phyloP scores from a whole-genome alignment of 2,888 invertebrate species.

The Eubasilissa splendida region DNA sequence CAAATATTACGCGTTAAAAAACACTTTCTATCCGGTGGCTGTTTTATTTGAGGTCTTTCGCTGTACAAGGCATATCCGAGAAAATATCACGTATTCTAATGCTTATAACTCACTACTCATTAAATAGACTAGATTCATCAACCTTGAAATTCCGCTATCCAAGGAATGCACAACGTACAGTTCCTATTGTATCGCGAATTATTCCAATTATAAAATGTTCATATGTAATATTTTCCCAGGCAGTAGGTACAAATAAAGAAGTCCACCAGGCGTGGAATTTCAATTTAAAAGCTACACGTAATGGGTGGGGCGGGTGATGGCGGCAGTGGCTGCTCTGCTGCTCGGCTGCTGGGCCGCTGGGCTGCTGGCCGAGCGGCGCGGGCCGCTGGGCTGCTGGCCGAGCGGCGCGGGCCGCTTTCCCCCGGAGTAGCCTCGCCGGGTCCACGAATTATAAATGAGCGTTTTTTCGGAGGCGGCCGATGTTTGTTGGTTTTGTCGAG shows the following conservation, averaged over 20 bases:
- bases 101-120: too few relatives aligned
- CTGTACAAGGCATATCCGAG: too few relatives aligned
- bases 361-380: neutral
- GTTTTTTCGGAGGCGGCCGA: neutral
- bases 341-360: neutral
- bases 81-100: too few relatives aligned
- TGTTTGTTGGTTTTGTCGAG: neutral
- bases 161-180: too few relatives aligned
- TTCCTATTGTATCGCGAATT: conserved; percentile 15
- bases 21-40: too few relatives aligned
- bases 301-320: conserved; percentile 61
- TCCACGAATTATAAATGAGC: neutral
- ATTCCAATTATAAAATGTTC: conserved; percentile 3
- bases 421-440: neutral
- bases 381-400: neutral
- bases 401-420: neutral
- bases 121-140: too few relatives aligned
- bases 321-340: neutral
- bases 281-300: conserved; percentile 71
- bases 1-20: too few relatives aligned
- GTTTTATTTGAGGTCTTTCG: too few relatives aligned
- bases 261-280: conserved; percentile 59
- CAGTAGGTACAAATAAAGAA: neutral
- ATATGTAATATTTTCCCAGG: conserved; percentile 29
- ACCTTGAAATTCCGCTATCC: too few relatives aligned